Conservation (phyloP, 2,113 vertebrate species). For the Mormoops blainvillei region DNA sequence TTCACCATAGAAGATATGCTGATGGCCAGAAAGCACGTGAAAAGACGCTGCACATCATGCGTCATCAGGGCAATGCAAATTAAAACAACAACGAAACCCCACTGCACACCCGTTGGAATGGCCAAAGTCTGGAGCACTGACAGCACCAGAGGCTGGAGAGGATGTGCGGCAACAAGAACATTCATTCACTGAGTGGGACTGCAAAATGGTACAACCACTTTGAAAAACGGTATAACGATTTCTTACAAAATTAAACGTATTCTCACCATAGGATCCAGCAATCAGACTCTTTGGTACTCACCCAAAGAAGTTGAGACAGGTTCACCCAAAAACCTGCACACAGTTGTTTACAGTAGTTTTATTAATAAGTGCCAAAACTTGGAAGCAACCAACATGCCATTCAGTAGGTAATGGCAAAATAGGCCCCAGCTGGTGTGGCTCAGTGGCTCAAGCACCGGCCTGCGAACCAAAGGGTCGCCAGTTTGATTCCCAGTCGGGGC, state of each 20-base stretch:
- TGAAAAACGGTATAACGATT: background rate
- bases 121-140: background rate
- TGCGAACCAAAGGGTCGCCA: too few species aligned
- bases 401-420: background rate
- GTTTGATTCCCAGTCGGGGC: too few species aligned
- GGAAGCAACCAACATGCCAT: background rate
- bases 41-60: background rate
- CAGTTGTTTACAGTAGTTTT: background rate
- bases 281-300: background rate
- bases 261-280: background rate
- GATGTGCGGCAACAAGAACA: background rate
- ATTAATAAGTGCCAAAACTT: background rate
- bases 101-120: background rate
- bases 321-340: background rate
- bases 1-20: background rate
- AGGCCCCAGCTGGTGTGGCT: too few species aligned
- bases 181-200: background rate
- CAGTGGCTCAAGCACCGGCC: too few species aligned
- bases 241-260: background rate
- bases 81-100: background rate
- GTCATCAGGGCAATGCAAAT: background rate
- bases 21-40: background rate
- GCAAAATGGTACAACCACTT: background rate
- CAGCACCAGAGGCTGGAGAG: background rate
- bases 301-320: background rate